Evolutionary conservation across 2,888 invertebrate species (phyloP), one percentile per base, ranked within the genome.

Genomic region (Margaritifera margaritifera): DNA sequence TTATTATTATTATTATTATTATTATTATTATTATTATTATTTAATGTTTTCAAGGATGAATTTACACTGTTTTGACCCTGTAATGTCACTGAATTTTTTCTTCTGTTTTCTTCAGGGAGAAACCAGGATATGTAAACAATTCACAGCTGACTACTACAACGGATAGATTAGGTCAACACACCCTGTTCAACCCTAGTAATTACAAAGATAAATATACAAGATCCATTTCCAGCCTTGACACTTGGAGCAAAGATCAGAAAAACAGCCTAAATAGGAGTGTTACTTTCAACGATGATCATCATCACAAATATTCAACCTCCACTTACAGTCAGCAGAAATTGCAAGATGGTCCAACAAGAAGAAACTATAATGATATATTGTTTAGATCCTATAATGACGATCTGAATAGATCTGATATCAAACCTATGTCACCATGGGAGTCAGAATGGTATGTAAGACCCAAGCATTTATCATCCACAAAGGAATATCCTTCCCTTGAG

Each of bases 141-240:
- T 81, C 82, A 25, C 67, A 73, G 62, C 62, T 80, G 22, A 83
- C 83, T 11, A 71, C 65, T 15, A 81, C 82, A 20, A 80, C 82
- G 27, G 42, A 71, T 31, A 68, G 75, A 60, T 66, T 81, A 11
- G 77, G 77, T 63, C 78, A 80, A 42, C 74, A 80, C 63, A 59
- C 72, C 8, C 25, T 74, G 24, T 75, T 76, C 62, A 64, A 74
- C 51, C 71, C 76, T 42, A 78, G 75, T 42, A 79, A 78, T 54
- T 80, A 79, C 62, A 72, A 72, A 27, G 80, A 76, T 25, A 68
- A 54, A 27, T 74, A 77, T 73, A 76, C 78, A 15, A 70, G 64
- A 62, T 72, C 74, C 42, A 59, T 79, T 57, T 63, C 73, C 24
- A 77, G 78, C 62, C 71, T 79, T 56, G 80, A 68, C 51, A 78